Conservation (phyloP, 1,140 invertebrate genomes). For the Elymnias hypermnestra region DNA sequence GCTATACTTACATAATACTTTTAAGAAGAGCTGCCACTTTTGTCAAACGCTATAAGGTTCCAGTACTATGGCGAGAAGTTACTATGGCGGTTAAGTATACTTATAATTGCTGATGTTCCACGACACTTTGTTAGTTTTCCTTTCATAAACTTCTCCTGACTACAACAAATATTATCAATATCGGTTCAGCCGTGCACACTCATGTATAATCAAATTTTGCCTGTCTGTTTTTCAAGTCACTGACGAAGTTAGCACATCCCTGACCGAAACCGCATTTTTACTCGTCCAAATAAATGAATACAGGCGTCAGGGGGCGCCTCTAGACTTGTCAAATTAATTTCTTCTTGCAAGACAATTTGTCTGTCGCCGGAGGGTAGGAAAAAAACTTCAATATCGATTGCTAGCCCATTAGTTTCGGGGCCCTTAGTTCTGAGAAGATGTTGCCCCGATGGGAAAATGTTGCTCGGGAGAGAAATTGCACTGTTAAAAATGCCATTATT, state of each 20-base stretch:
- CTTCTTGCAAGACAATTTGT: constrained; percentile 67
- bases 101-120: too few relatives aligned
- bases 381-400: constrained; percentile 65
- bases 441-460: constrained; percentile 12
- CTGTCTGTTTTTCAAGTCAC: too few relatives aligned
- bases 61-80: too few relatives aligned
- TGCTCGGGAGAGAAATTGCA: background rate
- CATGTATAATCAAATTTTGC: too few relatives aligned
- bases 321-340: constrained; percentile 72
- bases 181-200: too few relatives aligned
- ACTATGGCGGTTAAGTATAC: too few relatives aligned
- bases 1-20: too few relatives aligned
- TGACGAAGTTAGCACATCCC: constrained; percentile 16
- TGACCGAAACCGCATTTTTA: constrained; percentile 57
- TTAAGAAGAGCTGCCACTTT: too few relatives aligned
- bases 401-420: constrained; percentile 40
- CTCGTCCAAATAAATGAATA: constrained; percentile 69
- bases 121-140: too few relatives aligned
- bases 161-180: too few relatives aligned
- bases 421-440: constrained; percentile 27
- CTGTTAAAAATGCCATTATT: constrained; percentile 1
- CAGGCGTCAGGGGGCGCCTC: constrained; percentile 50
- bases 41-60: too few relatives aligned
- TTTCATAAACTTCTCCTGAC: too few relatives aligned
- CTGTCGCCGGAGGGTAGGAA: constrained; percentile 43